Evolutionary conservation across 2,888 invertebrate species (phyloP), one percentile per base, ranked within the genome.

Genomic region (Brenthis ino): DNA sequence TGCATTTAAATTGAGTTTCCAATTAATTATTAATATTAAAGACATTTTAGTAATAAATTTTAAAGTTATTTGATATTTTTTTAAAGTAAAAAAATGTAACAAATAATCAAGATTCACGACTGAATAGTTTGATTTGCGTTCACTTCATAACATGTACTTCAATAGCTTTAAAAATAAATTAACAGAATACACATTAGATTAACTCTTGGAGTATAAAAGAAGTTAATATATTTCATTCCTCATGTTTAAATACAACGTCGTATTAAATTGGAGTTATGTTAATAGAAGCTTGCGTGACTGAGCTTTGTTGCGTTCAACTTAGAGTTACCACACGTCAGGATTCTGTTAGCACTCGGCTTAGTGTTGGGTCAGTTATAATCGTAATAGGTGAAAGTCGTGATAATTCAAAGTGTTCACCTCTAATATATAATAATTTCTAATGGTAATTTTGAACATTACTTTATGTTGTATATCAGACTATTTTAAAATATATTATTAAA

Each of bases 211-310:
- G 56, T 63, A 51, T 51, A 67, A 67, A 57, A 57, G 56, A 65
- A 60, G 55, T 65, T 69, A 58, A 64, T 65, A 66, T 66, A 69
- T 61, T 65, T 65, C 50, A 61, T 54, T 61, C 56, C 56, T 57
- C 56, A 16, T 50, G 48, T 65, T 57, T 61, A 65, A 57, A 63
- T 50, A 65, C 53, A 69, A 56, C 14, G 20, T 54, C 50, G 24
- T 57, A 67, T 67, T 67, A 67, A 64, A 71, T 68, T 58, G 65
- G 57, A 67, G 57, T 71, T 68, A 71, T 65, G 65, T 65, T 68
- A 68, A 60, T 67, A 67, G 16, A 57, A 54, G 65, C 64, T 69
- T 53, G 60, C 72, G 72, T 72, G 72, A 70, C 72, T 57, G 68
- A 57, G 66, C 66, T 72, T 70, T 70, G 68, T 67, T 67, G 50